These are phyloP conservation scores for Lateolabrax maculatus DNA, from an alignment of 2,797 vertebrate genomes.

Conservation along the genomic window DNA sequence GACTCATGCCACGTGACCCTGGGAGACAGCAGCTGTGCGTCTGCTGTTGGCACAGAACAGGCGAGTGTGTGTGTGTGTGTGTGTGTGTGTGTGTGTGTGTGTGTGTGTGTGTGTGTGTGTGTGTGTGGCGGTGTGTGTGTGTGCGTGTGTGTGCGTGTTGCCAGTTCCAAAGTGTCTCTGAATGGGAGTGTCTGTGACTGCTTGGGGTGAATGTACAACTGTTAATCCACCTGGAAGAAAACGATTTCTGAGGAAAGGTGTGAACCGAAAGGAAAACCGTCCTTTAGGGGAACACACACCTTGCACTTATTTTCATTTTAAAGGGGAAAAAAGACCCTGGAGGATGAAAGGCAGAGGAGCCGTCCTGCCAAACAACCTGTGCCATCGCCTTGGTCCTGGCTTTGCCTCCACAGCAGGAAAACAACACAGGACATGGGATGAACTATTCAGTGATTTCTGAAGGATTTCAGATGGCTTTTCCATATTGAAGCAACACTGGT, in stretches of 20 bases:
- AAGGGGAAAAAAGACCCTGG: slow-evolving; percentile 26
- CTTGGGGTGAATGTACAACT: slow-evolving; percentile 49
- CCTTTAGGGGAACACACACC: slow-evolving; percentile 65
- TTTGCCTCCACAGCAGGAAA: slow-evolving; percentile 62
- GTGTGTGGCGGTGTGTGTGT: slow-evolving; percentile 17
- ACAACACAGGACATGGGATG: slow-evolving; percentile 12
- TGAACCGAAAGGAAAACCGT: slow-evolving; percentile 53
- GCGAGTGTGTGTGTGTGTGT: slow-evolving; percentile 19
- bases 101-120: slow-evolving; percentile 29
- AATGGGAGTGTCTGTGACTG: slow-evolving; percentile 25
- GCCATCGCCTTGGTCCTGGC: slow-evolving; percentile 76
- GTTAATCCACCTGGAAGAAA: slow-evolving; percentile 31
- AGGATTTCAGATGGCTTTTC: slow-evolving; percentile 52
- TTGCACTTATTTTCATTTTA: slow-evolving; percentile 74
- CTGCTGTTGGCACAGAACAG: slow-evolving; percentile 64
- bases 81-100: slow-evolving; percentile 23
- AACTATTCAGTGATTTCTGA: slow-evolving; percentile 22
- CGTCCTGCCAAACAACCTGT: slow-evolving; percentile 82
- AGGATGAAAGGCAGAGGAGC: slow-evolving; percentile 31
- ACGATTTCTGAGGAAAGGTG: slow-evolving; percentile 50
- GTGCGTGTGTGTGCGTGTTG: slow-evolving; percentile 26
- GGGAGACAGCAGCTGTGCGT: slow-evolving; percentile 56
- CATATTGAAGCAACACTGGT: slow-evolving; percentile 56
- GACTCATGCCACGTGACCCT: slow-evolving; percentile 57
- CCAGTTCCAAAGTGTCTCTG: slow-evolving; percentile 44